These are phyloP conservation scores for Acanthurus tractus DNA, from an alignment of 2,797 vertebrate species.

Conservation along the genomic window DNA sequence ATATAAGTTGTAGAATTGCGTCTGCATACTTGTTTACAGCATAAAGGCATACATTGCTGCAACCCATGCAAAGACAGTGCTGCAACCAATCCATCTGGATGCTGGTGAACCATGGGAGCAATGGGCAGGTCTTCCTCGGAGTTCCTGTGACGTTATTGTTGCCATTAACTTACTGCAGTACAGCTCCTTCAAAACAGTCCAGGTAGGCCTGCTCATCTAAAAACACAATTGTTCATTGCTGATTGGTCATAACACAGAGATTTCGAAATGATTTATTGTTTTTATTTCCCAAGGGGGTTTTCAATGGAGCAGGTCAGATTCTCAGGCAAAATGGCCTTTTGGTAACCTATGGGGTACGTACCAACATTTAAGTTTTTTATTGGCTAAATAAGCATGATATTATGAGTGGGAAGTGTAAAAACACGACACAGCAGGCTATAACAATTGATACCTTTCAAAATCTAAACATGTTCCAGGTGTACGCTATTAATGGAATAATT, in stretches of 20 bases:
- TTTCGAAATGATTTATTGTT: neutral
- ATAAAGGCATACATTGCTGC: slow-evolving; percentile 83
- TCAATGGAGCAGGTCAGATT: slow-evolving; percentile 82
- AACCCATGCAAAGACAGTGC: slow-evolving; percentile 77
- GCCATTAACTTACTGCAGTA: slow-evolving; percentile 85
- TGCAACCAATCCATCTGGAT: slow-evolving; percentile 81
- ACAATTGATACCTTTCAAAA: neutral
- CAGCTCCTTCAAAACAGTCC: slow-evolving; percentile 80
- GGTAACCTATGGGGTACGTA: slow-evolving; percentile 82
- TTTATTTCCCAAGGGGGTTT: slow-evolving; percentile 72
- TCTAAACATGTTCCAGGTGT: slow-evolving; percentile 69
- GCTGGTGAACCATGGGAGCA: slow-evolving; percentile 81
- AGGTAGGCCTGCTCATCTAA: slow-evolving; percentile 58
- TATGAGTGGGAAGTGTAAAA: neutral
- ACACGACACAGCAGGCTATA: neutral
- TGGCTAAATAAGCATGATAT: neutral
- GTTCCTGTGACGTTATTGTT: slow-evolving; percentile 80
- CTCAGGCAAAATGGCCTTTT: slow-evolving; percentile 82
- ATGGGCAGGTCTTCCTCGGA: slow-evolving; percentile 77
- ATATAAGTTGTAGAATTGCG: neutral
- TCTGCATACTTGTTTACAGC: slow-evolving; percentile 61
- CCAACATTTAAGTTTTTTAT: neutral
- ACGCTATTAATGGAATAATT: slow-evolving; percentile 83
- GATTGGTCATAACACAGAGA: neutral
- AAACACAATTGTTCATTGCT: neutral